Percentiles rank a stretch among this genome's conserved stretches.
These are phyloP conservation scores for Bellardia pandia DNA, from an alignment of 2,888 invertebrate species.

Conservation along the genomic window DNA sequence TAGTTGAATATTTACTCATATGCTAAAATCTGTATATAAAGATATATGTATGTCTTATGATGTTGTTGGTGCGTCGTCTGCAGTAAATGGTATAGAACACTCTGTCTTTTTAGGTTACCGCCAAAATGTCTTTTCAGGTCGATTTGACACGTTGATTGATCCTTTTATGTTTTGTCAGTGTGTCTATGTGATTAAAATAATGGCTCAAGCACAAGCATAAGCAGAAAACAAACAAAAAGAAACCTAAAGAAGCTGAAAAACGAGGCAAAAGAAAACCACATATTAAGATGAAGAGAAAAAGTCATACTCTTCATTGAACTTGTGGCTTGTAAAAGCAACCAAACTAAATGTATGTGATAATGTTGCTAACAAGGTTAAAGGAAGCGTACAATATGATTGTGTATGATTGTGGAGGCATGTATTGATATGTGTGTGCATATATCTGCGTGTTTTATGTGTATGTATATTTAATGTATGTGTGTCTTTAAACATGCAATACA, in stretches of 20 bases:
- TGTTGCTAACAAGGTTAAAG: constrained; percentile 58
- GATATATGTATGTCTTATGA: constrained; percentile 7
- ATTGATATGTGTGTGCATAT: neutral
- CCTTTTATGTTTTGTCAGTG: constrained; percentile 70
- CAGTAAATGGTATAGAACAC: constrained; percentile 50
- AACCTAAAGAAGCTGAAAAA: neutral
- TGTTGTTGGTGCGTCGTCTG: neutral
- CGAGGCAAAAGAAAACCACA: neutral
- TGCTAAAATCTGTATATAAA: constrained; percentile 39
- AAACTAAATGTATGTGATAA: constrained; percentile 61
- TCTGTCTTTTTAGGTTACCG: constrained; percentile 59
- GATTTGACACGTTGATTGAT: constrained; percentile 80
- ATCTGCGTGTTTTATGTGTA: neutral
- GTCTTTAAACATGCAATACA: constrained; percentile 30
- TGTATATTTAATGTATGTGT: neutral
- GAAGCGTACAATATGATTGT: neutral
- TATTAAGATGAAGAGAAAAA: constrained; percentile 16
- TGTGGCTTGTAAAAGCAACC: constrained; percentile 54
- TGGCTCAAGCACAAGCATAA: constrained; percentile 1
- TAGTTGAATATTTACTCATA: constrained; percentile 56
- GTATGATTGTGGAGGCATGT: neutral
- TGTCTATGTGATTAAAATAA: constrained; percentile 35
- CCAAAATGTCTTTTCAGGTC: constrained; percentile 75
- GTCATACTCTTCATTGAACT: constrained; percentile 47
- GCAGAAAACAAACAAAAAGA: neutral